These are phyloP conservation scores for Oscheius onirici DNA, from an alignment of 2,888 invertebrate species.

Conservation along the genomic window DNA sequence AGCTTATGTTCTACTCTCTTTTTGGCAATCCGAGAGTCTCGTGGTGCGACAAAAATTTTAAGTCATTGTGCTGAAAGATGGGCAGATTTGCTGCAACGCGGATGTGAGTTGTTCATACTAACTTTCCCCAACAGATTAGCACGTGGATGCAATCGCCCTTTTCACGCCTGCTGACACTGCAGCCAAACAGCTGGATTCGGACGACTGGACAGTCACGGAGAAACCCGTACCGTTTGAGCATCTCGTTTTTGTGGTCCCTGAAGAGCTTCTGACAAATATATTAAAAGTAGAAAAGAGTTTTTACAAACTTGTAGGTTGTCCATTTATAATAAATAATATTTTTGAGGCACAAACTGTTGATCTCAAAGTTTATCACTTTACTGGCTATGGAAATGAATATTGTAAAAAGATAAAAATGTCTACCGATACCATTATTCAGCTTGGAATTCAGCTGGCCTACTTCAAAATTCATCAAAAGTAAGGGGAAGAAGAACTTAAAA, in stretches of 20 bases:
- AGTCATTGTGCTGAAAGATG: slow-evolving; percentile 40
- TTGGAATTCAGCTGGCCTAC: slow-evolving; percentile 77
- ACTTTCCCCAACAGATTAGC: neutral
- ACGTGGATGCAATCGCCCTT: slow-evolving; percentile 32
- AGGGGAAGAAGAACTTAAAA: no score
- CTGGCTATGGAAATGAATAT: slow-evolving; percentile 47
- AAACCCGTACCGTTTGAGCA: slow-evolving; percentile 3
- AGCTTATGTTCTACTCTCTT: slow-evolving; percentile 45
- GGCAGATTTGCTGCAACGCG: slow-evolving; percentile 43
- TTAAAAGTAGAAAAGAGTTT: neutral
- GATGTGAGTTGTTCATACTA: slow-evolving; percentile 22
- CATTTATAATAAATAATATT: no score
- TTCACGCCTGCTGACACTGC: slow-evolving; percentile 18
- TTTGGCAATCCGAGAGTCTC: slow-evolving; percentile 36
- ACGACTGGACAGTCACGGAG: neutral
- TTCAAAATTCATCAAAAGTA: slow-evolving; percentile 74
- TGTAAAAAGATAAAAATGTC: slow-evolving; percentile 76
- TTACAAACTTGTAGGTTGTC: neutral
- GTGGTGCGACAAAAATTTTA: slow-evolving; percentile 48
- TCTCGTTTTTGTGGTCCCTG: slow-evolving; percentile 5
- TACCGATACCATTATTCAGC: slow-evolving; percentile 78
- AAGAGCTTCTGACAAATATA: neutral
- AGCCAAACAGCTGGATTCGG: neutral
- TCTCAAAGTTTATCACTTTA: slow-evolving; percentile 24
- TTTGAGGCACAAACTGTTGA: slow-evolving; percentile 6